These are phyloP conservation scores for Dolichallabes microphthalmus DNA, from an alignment of 2,113 vertebrate genomes.

Conservation along the genomic window DNA sequence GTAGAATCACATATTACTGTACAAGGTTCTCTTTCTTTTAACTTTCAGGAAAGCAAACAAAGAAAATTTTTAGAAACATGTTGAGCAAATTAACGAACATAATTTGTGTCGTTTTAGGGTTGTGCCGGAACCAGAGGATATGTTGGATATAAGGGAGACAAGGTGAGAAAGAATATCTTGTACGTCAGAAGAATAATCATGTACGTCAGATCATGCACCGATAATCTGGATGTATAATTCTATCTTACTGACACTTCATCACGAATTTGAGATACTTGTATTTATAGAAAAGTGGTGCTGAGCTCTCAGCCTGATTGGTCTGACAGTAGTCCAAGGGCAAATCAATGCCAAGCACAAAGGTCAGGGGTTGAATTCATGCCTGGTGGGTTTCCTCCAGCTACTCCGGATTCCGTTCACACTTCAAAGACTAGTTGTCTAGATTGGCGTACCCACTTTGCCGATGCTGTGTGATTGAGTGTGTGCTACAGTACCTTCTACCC, in stretches of 20 bases:
- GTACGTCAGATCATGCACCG: background rate
- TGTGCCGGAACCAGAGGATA: slow-evolving; percentile 74
- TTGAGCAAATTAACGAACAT: slow-evolving; percentile 7
- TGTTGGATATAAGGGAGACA: slow-evolving; percentile 77
- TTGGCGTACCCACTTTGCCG: too few species aligned
- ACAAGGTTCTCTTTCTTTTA: background rate
- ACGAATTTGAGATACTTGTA: background rate
- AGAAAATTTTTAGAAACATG: background rate
- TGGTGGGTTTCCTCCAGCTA: too few species aligned
- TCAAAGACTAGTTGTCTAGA: too few species aligned
- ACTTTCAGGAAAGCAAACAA: background rate
- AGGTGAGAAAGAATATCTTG: slow-evolving; percentile 65
- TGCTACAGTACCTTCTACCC: too few species aligned
- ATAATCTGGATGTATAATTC: background rate
- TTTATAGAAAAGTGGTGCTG: background rate
- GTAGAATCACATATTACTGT: background rate
- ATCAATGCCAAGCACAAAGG: background rate
- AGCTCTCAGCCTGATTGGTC: background rate
- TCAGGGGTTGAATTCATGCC: too few species aligned
- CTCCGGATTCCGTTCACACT: too few species aligned
- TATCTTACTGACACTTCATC: background rate
- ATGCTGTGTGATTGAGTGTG: too few species aligned
- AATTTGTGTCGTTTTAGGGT: slow-evolving; percentile 66
- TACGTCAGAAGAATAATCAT: background rate
- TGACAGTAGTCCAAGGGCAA: background rate